A percentile compares a stretch with the other conserved stretches of the same genome.
Conservation (phyloP, 2,797 vertebrate species). For the Babyrousa celebensis region DNA sequence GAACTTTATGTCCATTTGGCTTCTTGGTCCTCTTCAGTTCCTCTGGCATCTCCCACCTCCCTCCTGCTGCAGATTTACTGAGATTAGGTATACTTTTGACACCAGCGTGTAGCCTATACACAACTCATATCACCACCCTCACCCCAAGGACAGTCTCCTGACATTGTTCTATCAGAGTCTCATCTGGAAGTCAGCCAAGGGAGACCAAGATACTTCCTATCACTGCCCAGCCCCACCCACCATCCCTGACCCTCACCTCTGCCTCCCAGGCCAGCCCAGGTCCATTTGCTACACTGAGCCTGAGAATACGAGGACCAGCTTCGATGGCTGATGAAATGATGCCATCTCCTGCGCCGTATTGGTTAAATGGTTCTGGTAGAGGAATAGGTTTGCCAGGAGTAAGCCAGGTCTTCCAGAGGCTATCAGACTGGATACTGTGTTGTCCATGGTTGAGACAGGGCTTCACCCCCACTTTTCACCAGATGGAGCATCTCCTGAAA, state of each 20-base stretch:
- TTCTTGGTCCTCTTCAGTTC: not conserved
- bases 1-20: not conserved
- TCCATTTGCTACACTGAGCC: not conserved
- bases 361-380: not conserved
- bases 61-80: not conserved
- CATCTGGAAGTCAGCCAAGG: not conserved
- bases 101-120: fast-evolving
- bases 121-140: fast-evolving
- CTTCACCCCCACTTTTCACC: not conserved
- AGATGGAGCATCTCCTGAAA: not conserved
- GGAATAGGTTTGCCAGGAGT: not conserved
- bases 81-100: fast-evolving
- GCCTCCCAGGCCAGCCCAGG: not conserved
- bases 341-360: fast-evolving
- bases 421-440: not conserved
- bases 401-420: not conserved
- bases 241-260: too few species aligned
- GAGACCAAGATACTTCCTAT: not conserved
- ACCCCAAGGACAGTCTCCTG: fast-evolving
- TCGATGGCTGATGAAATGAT: fast-evolving
- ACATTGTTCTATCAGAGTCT: not conserved
- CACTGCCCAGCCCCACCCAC: too few species aligned
- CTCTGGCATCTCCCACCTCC: not conserved
- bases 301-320: not conserved
- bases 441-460: fast-evolving